Percentiles rank a stretch among this genome's conserved stretches.
Conservation (phyloP, 2,888 invertebrate genomes). For the Belgica antarctica region DNA sequence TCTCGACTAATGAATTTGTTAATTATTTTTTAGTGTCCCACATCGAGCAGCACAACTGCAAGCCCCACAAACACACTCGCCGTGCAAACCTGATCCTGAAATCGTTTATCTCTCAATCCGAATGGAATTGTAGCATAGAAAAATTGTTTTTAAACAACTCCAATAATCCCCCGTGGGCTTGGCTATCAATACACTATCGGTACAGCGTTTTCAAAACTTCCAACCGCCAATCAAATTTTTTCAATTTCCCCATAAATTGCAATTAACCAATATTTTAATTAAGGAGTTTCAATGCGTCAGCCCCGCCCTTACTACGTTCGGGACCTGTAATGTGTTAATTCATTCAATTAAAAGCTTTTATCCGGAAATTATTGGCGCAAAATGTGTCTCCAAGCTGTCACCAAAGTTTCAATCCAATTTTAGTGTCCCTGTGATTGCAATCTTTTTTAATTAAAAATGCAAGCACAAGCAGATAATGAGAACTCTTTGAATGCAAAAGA, state of each 20-base stretch:
- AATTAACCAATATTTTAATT: constrained; percentile 42
- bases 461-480: constrained; percentile 29
- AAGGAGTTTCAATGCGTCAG: constrained; percentile 3
- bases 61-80: neutral
- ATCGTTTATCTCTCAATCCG: constrained; percentile 35
- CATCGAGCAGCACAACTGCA: no score
- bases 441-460: constrained; percentile 42
- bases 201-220: constrained; percentile 3
- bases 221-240: neutral
- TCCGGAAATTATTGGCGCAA: constrained; percentile 12
- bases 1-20: neutral
- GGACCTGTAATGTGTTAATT: constrained; percentile 7
- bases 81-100: neutral
- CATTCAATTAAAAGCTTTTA: constrained; percentile 22
- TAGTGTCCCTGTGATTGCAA: constrained; percentile 18
- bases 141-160: neutral
- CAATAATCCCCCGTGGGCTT: neutral
- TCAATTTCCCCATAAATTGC: constrained; percentile 39
- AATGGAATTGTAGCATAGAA: neutral
- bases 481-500: constrained; percentile 31
- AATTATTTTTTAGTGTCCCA: constrained; percentile 30
- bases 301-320: neutral
- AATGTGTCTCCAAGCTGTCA: constrained; percentile 20
- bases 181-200: constrained; percentile 33
- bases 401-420: neutral